Conservation (phyloP, 2,797 vertebrate species). For the Synaphobranchus kaupii region DNA sequence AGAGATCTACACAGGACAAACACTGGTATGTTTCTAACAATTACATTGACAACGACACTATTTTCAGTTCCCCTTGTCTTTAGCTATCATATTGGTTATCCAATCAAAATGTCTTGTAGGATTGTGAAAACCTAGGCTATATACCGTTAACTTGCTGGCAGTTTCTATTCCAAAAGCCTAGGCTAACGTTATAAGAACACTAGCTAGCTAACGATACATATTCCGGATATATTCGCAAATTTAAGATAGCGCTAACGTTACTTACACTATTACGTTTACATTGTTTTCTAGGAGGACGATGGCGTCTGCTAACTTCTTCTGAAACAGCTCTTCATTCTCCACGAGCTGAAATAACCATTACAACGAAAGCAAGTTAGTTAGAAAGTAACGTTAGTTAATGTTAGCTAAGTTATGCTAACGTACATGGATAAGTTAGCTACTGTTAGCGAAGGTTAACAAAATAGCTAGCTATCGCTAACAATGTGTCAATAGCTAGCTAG, state of each 20-base stretch:
- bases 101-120: no score
- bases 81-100: no score
- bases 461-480: not conserved
- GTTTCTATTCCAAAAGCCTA: no score
- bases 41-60: no score
- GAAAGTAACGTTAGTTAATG: not conserved
- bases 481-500: not conserved
- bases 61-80: no score
- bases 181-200: no score
- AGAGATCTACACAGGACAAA: no score
- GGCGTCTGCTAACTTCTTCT: conserved; percentile 65
- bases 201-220: no score
- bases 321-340: conserved; percentile 71
- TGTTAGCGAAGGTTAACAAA: not conserved
- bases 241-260: conserved; percentile 3
- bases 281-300: conserved; percentile 60
- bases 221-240: no score
- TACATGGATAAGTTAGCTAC: not conserved
- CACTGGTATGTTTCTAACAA: no score
- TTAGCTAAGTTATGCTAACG: not conserved
- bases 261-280: conserved; percentile 63
- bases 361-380: not conserved
- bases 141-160: no score
- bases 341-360: conserved; percentile 60
- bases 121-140: no score